These are phyloP conservation scores for Colostygia pectinataria DNA, from an alignment of 2,888 invertebrate species.

Conservation along the genomic window DNA sequence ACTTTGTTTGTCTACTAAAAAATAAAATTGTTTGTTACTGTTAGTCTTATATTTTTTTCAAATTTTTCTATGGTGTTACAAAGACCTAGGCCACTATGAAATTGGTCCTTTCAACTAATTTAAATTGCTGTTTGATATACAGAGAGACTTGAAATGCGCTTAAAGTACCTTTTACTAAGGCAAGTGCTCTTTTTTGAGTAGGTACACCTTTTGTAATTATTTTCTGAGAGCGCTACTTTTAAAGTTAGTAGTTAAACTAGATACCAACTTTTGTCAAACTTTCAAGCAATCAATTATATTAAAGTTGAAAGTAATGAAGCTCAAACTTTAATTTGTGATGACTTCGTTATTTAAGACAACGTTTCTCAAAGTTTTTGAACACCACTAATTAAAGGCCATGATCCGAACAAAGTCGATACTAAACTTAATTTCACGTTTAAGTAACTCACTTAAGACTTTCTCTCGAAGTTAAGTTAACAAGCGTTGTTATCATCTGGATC, in stretches of 20 bases:
- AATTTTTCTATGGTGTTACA: no score
- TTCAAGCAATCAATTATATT: conserved; percentile 21
- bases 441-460: conserved; percentile 48
- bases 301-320: conserved; percentile 21
- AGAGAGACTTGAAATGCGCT: no score
- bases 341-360: conserved; percentile 28
- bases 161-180: no score
- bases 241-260: conserved; percentile 8
- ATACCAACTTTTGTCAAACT: conserved; percentile 7
- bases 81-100: no score
- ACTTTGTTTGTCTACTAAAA: no score
- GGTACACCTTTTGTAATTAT: neutral
- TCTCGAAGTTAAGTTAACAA: conserved; percentile 47
- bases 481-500: conserved; percentile 43
- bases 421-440: conserved; percentile 50
- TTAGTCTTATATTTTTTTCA: no score
- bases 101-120: no score
- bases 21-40: no score
- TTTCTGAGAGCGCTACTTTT: neutral
- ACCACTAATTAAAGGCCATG: conserved; percentile 35
- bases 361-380: conserved; percentile 33
- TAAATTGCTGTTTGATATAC: no score
- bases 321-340: conserved; percentile 29
- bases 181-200: no score
- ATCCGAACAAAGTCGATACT: conserved; percentile 32